Evolutionary conservation across 1,140 invertebrate species (phyloP), one percentile per base, ranked within the genome.

Genomic region (Drosophila simulans): DNA sequence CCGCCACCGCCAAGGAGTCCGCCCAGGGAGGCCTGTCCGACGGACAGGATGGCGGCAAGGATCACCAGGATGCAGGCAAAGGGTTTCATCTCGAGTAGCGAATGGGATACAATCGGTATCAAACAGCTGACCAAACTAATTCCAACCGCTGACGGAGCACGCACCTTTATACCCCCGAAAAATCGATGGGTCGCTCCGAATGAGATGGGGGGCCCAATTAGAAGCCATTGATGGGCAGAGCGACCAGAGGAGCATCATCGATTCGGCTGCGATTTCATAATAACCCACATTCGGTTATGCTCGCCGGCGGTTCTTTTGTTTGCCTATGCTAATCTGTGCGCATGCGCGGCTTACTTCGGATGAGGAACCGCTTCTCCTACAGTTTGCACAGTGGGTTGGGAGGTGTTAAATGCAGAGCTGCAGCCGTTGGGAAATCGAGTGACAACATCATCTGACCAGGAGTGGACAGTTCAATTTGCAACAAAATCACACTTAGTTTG

Each of bases 61-160:
- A 88, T 82, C 58, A 89, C 75, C 56, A 89, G 71, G 63, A 91
- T 83, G 70, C 80, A 89, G 65, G 78, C 43, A 65, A 91, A 91
- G 52, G 89, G 78, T 70, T 89, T 91, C 89, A 91, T 91, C 35
- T 57, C 60, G 51, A 58, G 52, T 34, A 40, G 48, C 39, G 25
- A 37, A 43, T 17, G 52, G 42, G 22, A 37, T 20, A 46, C 57
- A 35, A 59, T 57, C 77, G 54, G 42, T 56, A 60, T 34, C 55
- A 43, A 64, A 60, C 53, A 73, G 73, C 52, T 84, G 85, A 70
- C 63, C 68, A 88, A 90, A 91, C 88, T 91, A 88, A 88, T 79
- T 65, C 56, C 64, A 51, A 17, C 65, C 51, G 43, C n/a, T 31
- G 17, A 53, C 25, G 40, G 56, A 25, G 45, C 53, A 62, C 70